Evolutionary conservation across 2,113 vertebrate species (phyloP).

Genomic region (Copsychus sechellarum): DNA sequence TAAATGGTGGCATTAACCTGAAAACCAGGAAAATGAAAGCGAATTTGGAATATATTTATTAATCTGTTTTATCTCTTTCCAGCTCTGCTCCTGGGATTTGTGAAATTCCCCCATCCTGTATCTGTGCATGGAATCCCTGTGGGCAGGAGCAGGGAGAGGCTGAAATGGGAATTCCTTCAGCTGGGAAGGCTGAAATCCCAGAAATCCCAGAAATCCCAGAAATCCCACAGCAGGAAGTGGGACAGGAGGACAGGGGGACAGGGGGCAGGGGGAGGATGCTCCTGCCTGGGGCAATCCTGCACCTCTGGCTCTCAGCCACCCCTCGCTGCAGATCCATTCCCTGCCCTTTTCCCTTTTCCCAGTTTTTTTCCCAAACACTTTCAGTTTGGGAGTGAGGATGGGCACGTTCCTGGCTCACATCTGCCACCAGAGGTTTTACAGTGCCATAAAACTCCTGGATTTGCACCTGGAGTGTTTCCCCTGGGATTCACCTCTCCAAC

Average conservation of each 20-base stretch:
- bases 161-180: neutral
- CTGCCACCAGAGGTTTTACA: neutral
- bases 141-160: neutral
- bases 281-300: accelerated
- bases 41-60: neutral
- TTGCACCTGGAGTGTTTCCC: conserved; percentile 15
- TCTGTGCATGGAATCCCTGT: accelerated
- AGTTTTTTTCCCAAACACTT: too few species aligned
- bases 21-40: neutral
- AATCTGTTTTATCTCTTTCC: neutral
- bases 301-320: neutral
- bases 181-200: neutral
- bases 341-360: neutral
- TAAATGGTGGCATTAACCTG: neutral
- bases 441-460: neutral
- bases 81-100: neutral
- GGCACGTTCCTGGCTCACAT: neutral
- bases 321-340: too few species aligned
- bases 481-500: neutral
- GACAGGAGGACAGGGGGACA: too few species aligned
- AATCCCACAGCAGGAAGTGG: too few species aligned
- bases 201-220: neutral
- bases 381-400: neutral
- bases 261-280: neutral
- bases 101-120: neutral